Evolutionary conservation across 2,113 vertebrate species (phyloP), one percentile per base, ranked within the genome.

Genomic region (Origma solitaria): DNA sequence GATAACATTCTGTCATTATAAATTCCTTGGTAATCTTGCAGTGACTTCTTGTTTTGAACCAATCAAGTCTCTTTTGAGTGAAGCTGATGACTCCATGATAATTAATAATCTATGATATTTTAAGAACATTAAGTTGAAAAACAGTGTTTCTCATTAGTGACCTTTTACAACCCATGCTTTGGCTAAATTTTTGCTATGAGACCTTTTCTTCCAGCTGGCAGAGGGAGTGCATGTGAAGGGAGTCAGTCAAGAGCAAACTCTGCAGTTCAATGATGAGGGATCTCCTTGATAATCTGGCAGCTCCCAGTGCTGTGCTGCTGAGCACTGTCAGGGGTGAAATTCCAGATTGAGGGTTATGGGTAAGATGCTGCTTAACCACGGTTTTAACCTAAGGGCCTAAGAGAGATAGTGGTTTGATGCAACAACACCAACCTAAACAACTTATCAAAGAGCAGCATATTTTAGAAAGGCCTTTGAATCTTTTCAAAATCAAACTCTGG

Each of bases 91-190:
- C 58, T 91, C 76, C 86, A 44, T 70, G 61, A 81, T 86, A 96
- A 95, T 96, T 95, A 96, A 97, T 96, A 96, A 97, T 96, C 58
- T 50, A 86, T 89, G 58, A 91, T 94, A 83, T 95, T 37, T 93
- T 73, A 95, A 87, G 35, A 68, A 56, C 68, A 75, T 84, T 84
- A 86, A 69, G 51, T 66, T 87, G 87, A 96, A 92, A 97, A 95
- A 42, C 53, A 62, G 56, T 65, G 9, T 92, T 96, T 94, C 81
- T 79, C 84, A 95, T 96, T 97, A 95, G 78, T 95, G 95, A 97
- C 86, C 56, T 72, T 85, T 56, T 60, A 28, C 30, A 70, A 90
- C 49, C 38, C 80, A 35, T 73, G 27, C 37, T 92, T 94, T 82
- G 54, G 27, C 24, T 53, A 54, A 35, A 27, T 83, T 76, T 49